Evolutionary conservation across 2,113 vertebrate genomes (phyloP), one percentile per base, ranked within the genome.

Genomic region (Neotragus moschatus): DNA sequence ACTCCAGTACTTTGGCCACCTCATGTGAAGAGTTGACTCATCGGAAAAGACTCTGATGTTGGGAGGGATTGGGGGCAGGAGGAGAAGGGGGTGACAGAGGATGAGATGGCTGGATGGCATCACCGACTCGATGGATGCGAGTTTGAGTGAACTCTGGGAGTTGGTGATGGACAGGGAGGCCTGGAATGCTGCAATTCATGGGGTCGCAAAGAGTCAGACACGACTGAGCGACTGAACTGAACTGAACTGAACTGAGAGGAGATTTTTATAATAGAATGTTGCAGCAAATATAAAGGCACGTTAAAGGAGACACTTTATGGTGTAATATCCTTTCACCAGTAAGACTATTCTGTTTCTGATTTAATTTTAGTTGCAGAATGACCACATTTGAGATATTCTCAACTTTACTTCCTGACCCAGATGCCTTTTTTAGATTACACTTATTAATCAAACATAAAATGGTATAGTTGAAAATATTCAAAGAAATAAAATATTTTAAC

Each of bases 351-450:
- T n/a, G 9, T 84, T 88, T 90, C 17, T 79, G 15, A 61, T 47
- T 81, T 85, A 91, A 85, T 47, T 75, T 93, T 61, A 82, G 88
- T 53, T 80, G 26, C 16, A 51, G 5, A 91, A 93, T 36, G 33
- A 56, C 43, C 60, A 15, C 25, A 75, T 63, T 70, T 70, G 16
- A 95, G 88, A 84, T 45, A 84, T 33, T 88, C 56, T 43, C 4
- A 86, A 7, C 25, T 91, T 61, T 84, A 1, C 5, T 60, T 1
- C 66, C 23, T 66, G 30, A 66, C 15, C 12, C 26, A 88, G 73
- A 45, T 75, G 3, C 2, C 4, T 60, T 86, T 82, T 80, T 17
- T 70, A 82, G 28, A 79, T 43, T 90, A 1, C 60, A 49, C n/a
- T 70, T 84, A 49, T 28, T 2, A 80, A 55, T 56, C 51, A 53